phyloP scores from a whole-genome alignment of 1,140 invertebrate species.

The Dendrolimus kikuchii region DNA sequence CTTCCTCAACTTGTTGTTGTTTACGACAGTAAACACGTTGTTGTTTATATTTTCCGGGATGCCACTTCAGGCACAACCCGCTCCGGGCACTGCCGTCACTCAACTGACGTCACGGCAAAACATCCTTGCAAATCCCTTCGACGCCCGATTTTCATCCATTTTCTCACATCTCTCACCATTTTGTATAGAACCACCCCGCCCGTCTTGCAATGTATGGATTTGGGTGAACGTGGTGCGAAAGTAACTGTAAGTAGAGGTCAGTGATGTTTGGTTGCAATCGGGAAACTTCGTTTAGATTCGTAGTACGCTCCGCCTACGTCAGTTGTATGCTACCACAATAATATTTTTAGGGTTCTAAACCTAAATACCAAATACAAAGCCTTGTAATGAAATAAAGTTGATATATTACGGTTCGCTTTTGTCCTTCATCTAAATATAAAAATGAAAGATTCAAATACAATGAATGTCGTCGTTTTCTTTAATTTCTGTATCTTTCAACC shows the following conservation, averaged over 20 bases:
- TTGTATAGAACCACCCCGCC: slow-evolving; percentile 23
- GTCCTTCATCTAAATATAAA: too few species aligned
- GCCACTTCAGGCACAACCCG: slow-evolving; percentile 26
- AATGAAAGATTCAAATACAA: too few species aligned
- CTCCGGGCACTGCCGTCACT: slow-evolving; percentile 26
- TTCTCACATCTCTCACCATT: slow-evolving; percentile 30
- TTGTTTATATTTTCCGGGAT: slow-evolving; percentile 48
- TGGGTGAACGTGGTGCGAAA: not conserved
- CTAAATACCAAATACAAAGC: too few species aligned
- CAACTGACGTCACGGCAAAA: slow-evolving; percentile 60
- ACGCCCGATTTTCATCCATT: slow-evolving; percentile 45
- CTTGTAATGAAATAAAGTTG: too few species aligned
- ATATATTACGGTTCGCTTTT: too few species aligned
- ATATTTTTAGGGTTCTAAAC: too few species aligned
- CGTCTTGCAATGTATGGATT: slow-evolving; percentile 1
- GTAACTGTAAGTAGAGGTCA: slow-evolving; percentile 16
- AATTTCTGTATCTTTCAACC: too few species aligned
- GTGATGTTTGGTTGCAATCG: slow-evolving; percentile 29
- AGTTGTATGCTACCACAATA: too few species aligned
- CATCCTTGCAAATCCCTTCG: slow-evolving; percentile 52
- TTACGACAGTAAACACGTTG: slow-evolving; percentile 60
- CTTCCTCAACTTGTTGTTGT: slow-evolving; percentile 24
- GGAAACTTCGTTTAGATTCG: slow-evolving; percentile 35
- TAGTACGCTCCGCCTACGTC: slow-evolving; percentile 37
- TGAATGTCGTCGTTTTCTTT: too few species aligned